A percentile compares a stretch with the other conserved stretches of the same genome.
These are phyloP conservation scores for Spodoptera littoralis DNA, from an alignment of 2,888 invertebrate species.

Conservation along the genomic window DNA sequence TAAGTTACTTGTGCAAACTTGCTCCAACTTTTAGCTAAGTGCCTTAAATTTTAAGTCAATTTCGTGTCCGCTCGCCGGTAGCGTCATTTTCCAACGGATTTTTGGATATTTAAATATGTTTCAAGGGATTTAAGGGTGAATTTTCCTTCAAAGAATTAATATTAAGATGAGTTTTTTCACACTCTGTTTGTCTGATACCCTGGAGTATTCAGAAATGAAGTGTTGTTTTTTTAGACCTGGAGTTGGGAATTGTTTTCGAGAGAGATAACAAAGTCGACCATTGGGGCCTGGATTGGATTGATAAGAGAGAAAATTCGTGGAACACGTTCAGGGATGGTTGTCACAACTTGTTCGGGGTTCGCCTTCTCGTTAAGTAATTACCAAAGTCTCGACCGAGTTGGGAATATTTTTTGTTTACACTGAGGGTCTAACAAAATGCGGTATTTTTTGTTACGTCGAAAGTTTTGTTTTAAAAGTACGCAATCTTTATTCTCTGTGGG, in stretches of 20 bases:
- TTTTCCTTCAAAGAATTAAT: conserved; percentile 41
- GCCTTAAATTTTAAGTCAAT: conserved; percentile 83
- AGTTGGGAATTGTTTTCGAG: conserved; percentile 26
- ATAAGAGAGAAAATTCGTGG: conserved; percentile 19
- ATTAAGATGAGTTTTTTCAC: conserved; percentile 34
- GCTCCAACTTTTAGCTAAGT: conserved; percentile 75
- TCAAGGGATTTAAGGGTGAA: conserved; percentile 32
- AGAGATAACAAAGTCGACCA: conserved; percentile 23
- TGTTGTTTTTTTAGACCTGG: conserved; percentile 35
- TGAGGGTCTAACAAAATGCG: conserved; percentile 34
- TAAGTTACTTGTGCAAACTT: conserved; percentile 72
- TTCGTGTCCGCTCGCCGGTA: conserved; percentile 67
- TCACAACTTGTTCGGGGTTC: conserved; percentile 47
- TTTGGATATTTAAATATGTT: conserved; percentile 64
- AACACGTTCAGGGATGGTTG: conserved; percentile 25
- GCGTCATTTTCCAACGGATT: conserved; percentile 61
- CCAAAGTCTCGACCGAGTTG: conserved; percentile 34
- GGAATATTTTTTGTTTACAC: conserved; percentile 49
- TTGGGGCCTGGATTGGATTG: conserved; percentile 20
- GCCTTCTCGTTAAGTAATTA: conserved; percentile 48
- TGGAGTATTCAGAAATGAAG: conserved; percentile 39
- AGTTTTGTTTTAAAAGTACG: conserved; percentile 31
- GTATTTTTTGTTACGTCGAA: conserved; percentile 23
- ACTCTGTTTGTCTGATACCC: conserved; percentile 17
- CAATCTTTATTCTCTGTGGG: conserved; percentile 28